A percentile compares a stretch with the other conserved stretches of the same genome.
phyloP scores from a whole-genome alignment of 2,888 invertebrate genomes.

The Colostygia pectinataria region DNA sequence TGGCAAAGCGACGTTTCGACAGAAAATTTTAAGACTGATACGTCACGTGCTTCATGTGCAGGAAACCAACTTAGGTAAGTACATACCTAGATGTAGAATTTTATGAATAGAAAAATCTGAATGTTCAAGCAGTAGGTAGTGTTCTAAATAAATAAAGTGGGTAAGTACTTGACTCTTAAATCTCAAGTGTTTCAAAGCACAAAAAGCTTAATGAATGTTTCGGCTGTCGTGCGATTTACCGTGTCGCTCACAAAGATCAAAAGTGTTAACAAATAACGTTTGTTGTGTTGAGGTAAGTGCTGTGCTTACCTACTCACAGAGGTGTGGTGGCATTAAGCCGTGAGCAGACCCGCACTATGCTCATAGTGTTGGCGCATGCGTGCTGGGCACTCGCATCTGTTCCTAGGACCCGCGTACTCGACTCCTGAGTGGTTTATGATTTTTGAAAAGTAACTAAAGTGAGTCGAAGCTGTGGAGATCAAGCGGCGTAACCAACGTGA shows the following conservation, averaged over 20 bases:
- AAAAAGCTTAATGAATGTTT: not conserved
- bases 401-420: conserved; percentile 19
- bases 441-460: conserved; percentile 10
- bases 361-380: conserved; percentile 24
- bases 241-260: not conserved
- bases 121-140: too few species aligned
- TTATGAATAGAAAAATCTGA: too few species aligned
- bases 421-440: conserved; percentile 8
- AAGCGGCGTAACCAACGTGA: not conserved
- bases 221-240: not conserved
- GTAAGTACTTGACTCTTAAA: too few species aligned
- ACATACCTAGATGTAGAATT: too few species aligned
- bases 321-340: conserved; percentile 3
- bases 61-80: too few species aligned
- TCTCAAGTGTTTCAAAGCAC: too few species aligned
- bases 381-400: conserved; percentile 27
- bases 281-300: conserved; percentile 13
- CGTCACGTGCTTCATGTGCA: too few species aligned
- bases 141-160: too few species aligned
- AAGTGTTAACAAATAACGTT: conserved; percentile 31
- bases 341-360: conserved; percentile 12
- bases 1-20: too few species aligned
- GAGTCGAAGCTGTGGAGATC: not conserved
- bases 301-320: conserved; percentile 11
- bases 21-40: too few species aligned